A percentile compares a stretch with the other conserved stretches of the same genome.
Evolutionary conservation across 2,888 invertebrate genomes (phyloP).

Genomic region (Cabera pusaria): DNA sequence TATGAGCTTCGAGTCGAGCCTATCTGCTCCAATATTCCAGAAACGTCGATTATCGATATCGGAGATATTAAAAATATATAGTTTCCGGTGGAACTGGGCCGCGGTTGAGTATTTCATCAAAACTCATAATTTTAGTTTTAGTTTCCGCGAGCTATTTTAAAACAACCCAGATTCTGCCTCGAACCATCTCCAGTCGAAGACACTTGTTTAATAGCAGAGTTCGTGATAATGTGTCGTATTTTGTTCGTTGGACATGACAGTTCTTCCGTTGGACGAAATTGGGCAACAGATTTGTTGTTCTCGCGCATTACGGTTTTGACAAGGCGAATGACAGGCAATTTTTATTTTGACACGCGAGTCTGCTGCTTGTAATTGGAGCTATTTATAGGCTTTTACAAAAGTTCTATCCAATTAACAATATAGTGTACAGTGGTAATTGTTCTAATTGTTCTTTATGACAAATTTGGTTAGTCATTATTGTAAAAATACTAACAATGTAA

Average conservation of each 20-base stretch:
- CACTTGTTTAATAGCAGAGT: conserved; percentile 40
- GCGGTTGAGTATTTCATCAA: conserved; percentile 67
- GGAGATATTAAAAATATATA: conserved; percentile 50
- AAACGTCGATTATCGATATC: conserved; percentile 36
- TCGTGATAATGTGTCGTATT: conserved; percentile 31
- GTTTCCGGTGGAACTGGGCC: conserved; percentile 63
- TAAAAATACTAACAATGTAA: no score
- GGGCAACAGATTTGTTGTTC: conserved; percentile 26
- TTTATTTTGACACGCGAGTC: conserved; percentile 28
- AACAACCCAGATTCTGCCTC: conserved; percentile 61
- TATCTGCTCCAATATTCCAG: conserved; percentile 30
- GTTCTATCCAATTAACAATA: no score
- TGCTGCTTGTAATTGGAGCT: conserved; percentile 10
- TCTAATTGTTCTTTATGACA: no score
- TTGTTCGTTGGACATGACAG: conserved; percentile 27
- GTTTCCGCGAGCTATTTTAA: conserved; percentile 76
- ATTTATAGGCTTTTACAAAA: no score
- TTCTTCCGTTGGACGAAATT: conserved; percentile 30
- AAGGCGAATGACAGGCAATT: conserved; percentile 34
- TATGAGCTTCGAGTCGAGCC: conserved; percentile 14
- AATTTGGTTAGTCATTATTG: no score
- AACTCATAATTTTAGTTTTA: conserved; percentile 75
- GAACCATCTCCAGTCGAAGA: conserved; percentile 47
- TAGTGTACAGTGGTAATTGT: no score
- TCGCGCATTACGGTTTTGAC: conserved; percentile 27